Evolutionary conservation across 2,888 invertebrate species (phyloP), one percentile per base, ranked within the genome.

Genomic region (Calliphora vomitoria): DNA sequence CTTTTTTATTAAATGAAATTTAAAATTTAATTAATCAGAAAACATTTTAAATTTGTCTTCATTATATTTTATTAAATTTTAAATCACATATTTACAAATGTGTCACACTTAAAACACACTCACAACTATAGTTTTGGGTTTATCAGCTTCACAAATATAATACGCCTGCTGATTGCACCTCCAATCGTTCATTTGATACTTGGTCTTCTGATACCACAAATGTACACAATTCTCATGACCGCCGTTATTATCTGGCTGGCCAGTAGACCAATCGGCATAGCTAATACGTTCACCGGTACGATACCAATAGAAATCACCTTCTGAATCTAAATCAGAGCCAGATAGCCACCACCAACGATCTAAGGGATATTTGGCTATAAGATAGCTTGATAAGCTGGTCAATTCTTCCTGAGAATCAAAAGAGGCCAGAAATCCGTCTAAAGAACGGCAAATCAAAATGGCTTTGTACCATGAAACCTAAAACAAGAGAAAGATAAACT

Each of bases 301-400:
- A 13, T 90, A 72, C 91, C 91, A 91, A 20, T 89, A 90, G 82
- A 91, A 91, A 35, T 90, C 90, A 2, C 92, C 90, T 41, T 92
- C 91, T 5, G 89, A 87, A 76, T 89, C 90, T 44, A 92, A 81
- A 85, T 92, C 92, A 18, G 90, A 91, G 75, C 89, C 92, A 0
- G 92, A 91, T 71, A 90, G 84, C 92, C 92, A 92, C 20, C 91
- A 92, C 50, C 89, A 89, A 38, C 90, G 89, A 71, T 89, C 91
- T 18, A 84, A 86, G 85, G 89, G 87, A 0, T 90, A 90, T 76
- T 89, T 90, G 3, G 83, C 76, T 53, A 87, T 89, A 81, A 92
- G 86, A 58, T 90, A 89, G 68, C 88, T 89, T 11, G 89, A 71
- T 66, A 91, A 68, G 0, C 90, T 89, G 55, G 90, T 88, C 20